Base-by-base conservation (phyloP, 2,797 vertebrate genomes). In the Lindbergichthys nudifrons region DNA sequence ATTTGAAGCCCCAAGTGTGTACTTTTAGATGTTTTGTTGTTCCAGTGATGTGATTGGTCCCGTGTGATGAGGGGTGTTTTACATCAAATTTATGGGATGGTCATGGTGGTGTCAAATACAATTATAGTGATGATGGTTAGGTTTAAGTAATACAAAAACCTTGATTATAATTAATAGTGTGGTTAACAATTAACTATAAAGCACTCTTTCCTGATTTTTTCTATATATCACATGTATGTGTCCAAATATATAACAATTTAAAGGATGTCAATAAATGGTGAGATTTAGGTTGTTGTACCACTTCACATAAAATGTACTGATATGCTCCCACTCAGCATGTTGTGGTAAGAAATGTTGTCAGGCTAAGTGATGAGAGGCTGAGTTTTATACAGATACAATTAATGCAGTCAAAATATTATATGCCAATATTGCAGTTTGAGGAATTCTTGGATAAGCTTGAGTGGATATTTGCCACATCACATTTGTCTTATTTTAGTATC, bases 401-500 rank as follows among this genome's bases (percentile, higher is more conserved):
- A 45, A 39, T 3, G 10, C 53, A 26, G 43, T 51, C n/a, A 2
- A 43, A 46, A 56, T 12, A 52, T 23, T 57, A 50, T 30, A 32
- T 19, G 10, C 9, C 65, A 45, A 30, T 41, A n/a, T 10, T 30
- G 50, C 53, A 63, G 52, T 36, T 30, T 42, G 30, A 43, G 39
- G 57, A 64, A 65, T 30, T 30, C 12, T 16, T 10, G 13, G 30
- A 19, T 60, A 42, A 45, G 13, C 30, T 1, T 1, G 10, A 58
- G 10, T 64, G 21, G 76, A 53, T 51, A 45, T 72, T 75, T 66
- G 30, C 48, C n/a, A 46, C 72, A 10, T 70, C 54, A 9, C 53
- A 48, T 79, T 65, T 42, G 51, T 78, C 47, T 72, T 21, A 23
- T 65, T 70, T 71, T 58, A 69, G 42, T 6, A 23, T 73, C 42